These are phyloP conservation scores for Lycaon pictus DNA, from an alignment of 2,113 vertebrate genomes.

Conservation along the genomic window DNA sequence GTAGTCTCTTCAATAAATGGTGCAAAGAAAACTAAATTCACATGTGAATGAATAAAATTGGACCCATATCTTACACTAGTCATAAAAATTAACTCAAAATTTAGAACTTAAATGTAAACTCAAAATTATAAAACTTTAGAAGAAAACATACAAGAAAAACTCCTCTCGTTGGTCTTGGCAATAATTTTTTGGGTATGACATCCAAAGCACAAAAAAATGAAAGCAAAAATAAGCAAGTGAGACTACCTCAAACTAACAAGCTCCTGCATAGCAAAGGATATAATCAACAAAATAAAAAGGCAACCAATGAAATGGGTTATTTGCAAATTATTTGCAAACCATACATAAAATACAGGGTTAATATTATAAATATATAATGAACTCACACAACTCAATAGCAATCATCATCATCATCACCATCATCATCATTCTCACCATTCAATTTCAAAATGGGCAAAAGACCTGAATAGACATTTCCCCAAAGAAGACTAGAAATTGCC, in stretches of 20 bases:
- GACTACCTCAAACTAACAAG: background rate
- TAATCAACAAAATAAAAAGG: background rate
- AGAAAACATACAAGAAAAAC: background rate
- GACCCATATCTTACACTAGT: background rate
- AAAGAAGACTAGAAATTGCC: background rate
- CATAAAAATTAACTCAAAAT: conserved; percentile 22
- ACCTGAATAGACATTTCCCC: background rate
- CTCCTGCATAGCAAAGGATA: background rate
- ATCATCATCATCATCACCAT: background rate
- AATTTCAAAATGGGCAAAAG: background rate
- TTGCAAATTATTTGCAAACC: background rate
- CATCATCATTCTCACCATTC: background rate
- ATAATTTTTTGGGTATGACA: background rate
- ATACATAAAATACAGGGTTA: background rate
- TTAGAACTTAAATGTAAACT: background rate
- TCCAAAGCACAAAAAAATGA: background rate
- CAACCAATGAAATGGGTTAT: background rate
- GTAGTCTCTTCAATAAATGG: background rate
- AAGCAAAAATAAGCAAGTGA: background rate
- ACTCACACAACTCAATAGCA: background rate
- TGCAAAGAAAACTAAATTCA: background rate
- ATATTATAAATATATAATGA: background rate
- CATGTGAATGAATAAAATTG: background rate
- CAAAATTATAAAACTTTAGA: background rate
- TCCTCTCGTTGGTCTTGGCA: background rate